Conservation (phyloP, 2,888 invertebrate genomes). For the Tortrix viridana region DNA sequence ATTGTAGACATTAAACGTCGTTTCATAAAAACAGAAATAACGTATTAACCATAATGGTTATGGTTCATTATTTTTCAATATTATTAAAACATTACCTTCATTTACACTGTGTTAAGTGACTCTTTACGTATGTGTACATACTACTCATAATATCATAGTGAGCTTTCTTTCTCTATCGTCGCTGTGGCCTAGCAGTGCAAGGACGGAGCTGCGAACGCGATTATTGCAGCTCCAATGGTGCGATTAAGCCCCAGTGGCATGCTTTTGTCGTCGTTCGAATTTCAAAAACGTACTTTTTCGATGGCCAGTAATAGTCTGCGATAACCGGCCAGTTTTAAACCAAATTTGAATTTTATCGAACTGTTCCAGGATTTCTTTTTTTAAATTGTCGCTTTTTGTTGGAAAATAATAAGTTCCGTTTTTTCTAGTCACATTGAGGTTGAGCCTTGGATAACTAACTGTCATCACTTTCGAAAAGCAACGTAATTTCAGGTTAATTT, state of each 20-base stretch:
- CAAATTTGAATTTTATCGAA: conserved; percentile 29
- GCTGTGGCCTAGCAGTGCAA: conserved; percentile 17
- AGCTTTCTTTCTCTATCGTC: conserved; percentile 5
- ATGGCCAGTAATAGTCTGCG: conserved; percentile 37
- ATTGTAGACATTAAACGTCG: too few relatives aligned
- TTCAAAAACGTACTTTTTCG: conserved; percentile 51
- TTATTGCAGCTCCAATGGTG: conserved; percentile 68
- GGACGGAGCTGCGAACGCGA: conserved; percentile 56
- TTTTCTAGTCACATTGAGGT: background rate
- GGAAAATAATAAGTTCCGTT: background rate
- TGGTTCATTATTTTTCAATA: too few relatives aligned
- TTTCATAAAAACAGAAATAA: too few relatives aligned
- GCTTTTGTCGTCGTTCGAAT: conserved; percentile 50
- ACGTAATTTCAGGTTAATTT: background rate
- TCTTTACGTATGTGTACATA: too few relatives aligned
- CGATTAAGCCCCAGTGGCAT: conserved; percentile 61
- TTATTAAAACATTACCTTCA: too few relatives aligned
- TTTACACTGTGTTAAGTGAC: too few relatives aligned
- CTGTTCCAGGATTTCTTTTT: conserved; percentile 9
- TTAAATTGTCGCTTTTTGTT: background rate
- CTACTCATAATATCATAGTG: background rate
- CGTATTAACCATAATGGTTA: too few relatives aligned
- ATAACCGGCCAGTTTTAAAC: conserved; percentile 34
- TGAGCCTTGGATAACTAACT: too few relatives aligned
- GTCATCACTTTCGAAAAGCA: background rate